phyloP scores from a whole-genome alignment of 2,797 vertebrate species.

The Spea hammondii region DNA sequence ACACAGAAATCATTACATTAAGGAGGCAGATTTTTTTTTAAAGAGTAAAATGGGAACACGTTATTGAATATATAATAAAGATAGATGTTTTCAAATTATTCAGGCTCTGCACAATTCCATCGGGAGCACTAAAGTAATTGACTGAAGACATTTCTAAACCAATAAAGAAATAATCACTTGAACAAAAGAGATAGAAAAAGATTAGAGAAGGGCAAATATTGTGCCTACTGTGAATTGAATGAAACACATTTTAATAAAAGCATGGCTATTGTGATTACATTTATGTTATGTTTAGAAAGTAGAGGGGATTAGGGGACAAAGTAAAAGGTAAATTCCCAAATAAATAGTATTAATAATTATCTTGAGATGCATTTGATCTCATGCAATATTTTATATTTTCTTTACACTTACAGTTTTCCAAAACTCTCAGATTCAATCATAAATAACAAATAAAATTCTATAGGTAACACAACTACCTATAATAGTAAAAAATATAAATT shows the following conservation, averaged over 20 bases:
- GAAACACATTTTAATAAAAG: constrained; percentile 27
- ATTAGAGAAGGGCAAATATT: constrained; percentile 47
- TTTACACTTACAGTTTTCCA: too few relatives aligned
- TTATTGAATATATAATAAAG: constrained; percentile 49
- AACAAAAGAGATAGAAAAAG: constrained; percentile 43
- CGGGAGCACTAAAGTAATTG: constrained; percentile 43
- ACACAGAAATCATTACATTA: constrained; percentile 39
- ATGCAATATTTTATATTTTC: too few relatives aligned
- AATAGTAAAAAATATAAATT: too few relatives aligned
- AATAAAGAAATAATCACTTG: constrained; percentile 44
- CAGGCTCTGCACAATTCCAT: constrained; percentile 32
- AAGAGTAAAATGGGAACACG: constrained; percentile 31
- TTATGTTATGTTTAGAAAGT: constrained; percentile 22
- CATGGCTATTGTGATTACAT: constrained; percentile 17
- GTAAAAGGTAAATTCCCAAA: neutral
- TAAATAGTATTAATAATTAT: constrained; percentile 6
- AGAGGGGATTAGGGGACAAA: constrained; percentile 8
- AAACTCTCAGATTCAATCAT: too few relatives aligned
- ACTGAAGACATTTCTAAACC: constrained; percentile 44
- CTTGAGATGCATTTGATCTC: too few relatives aligned
- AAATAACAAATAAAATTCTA: too few relatives aligned
- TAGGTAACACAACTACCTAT: too few relatives aligned
- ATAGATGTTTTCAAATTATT: constrained; percentile 48
- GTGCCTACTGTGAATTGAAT: constrained; percentile 36
- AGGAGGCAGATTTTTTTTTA: constrained; percentile 25